Evolutionary conservation across 2,888 invertebrate genomes (phyloP).

Genomic region (Gryllus longicercus): DNA sequence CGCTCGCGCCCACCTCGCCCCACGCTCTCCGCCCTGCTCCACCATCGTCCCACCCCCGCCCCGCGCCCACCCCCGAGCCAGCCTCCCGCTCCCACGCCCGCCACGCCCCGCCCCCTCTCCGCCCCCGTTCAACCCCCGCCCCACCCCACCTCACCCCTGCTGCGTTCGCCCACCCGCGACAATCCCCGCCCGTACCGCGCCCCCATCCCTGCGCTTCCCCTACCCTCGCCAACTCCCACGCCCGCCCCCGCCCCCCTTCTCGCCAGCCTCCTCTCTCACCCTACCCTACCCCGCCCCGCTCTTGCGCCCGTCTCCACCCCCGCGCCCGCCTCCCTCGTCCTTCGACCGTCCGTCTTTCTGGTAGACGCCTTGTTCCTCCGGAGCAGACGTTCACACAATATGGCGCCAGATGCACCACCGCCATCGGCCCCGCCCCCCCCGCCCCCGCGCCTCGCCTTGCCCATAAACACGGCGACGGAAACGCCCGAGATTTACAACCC

Average conservation of each 20-base stretch:
- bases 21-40: too few species aligned
- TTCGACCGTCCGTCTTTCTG: background rate
- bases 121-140: background rate
- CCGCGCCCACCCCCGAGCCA: too few species aligned
- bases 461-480: slow-evolving; percentile 9
- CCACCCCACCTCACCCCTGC: background rate
- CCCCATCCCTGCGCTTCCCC: too few species aligned
- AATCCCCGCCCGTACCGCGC: too few species aligned
- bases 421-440: background rate
- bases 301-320: too few species aligned
- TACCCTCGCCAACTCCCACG: background rate
- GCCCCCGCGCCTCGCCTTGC: background rate
- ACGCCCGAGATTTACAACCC: slow-evolving; percentile 1
- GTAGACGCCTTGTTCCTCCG: background rate
- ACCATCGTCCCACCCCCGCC: too few species aligned
- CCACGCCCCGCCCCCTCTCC: too few species aligned
- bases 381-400: slow-evolving; percentile 4
- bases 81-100: too few species aligned
- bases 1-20: too few species aligned
- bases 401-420: background rate
- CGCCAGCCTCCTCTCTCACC: background rate
- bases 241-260: background rate
- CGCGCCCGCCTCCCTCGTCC: background rate
- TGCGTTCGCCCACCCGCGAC: too few species aligned
- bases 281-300: background rate